Conservation (phyloP, 2,888 invertebrate genomes). For the Phorcus lineatus region DNA sequence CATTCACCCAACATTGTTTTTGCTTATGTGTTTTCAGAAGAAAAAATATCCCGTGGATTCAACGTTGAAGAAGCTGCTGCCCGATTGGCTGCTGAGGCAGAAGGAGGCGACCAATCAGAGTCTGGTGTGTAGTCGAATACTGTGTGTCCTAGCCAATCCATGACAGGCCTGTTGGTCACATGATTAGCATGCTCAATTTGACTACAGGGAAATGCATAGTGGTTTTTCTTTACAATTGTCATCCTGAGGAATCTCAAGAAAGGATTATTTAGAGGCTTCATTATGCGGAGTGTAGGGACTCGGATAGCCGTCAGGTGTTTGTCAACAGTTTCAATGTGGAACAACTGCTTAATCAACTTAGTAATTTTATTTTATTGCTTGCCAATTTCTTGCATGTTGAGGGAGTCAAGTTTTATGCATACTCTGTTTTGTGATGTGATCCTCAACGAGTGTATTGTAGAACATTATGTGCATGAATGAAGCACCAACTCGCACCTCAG, state of each 20-base stretch:
- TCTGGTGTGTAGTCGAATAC: slow-evolving; percentile 47
- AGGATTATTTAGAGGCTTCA: not conserved
- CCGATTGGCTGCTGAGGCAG: slow-evolving; percentile 46
- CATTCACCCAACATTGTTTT: not conserved
- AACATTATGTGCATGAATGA: no score
- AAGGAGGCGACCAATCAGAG: slow-evolving; percentile 33
- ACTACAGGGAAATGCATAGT: not conserved
- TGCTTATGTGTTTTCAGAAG: slow-evolving; percentile 47
- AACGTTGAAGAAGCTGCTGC: slow-evolving; percentile 57
- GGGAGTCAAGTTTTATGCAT: no score
- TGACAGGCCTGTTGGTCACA: slow-evolving; percentile 15
- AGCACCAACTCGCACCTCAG: not conserved
- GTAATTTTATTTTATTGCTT: not conserved
- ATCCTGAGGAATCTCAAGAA: slow-evolving; percentile 11
- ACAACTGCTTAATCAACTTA: no score
- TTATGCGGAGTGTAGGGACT: not conserved
- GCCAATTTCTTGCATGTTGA: not conserved
- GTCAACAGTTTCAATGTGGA: no score
- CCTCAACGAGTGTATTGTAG: no score
- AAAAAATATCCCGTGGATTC: slow-evolving; percentile 39
- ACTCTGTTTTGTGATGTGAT: no score
- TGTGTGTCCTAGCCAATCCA: slow-evolving; percentile 13
- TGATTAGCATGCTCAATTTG: not conserved
- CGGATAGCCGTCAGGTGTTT: no score
- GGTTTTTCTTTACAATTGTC: not conserved